Percentiles rank a stretch among this genome's conserved stretches.
Evolutionary conservation across 2,888 invertebrate species (phyloP).

Genomic region (Marasmarcha lunaedactyla): DNA sequence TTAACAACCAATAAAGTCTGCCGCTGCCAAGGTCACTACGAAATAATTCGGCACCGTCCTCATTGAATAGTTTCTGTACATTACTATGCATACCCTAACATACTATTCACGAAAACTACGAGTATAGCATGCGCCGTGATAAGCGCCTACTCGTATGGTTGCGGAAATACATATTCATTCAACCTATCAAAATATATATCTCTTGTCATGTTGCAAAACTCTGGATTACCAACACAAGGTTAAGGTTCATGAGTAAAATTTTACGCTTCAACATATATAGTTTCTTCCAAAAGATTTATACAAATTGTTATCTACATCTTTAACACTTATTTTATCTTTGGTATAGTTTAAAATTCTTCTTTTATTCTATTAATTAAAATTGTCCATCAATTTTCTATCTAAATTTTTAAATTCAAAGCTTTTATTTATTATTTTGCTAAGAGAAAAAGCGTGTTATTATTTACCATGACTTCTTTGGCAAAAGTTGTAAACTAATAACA

Average conservation of each 20-base stretch:
- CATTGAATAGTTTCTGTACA: constrained; percentile 88
- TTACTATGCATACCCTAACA: constrained; percentile 89
- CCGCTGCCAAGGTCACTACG: constrained; percentile 88
- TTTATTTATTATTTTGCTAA: too few species aligned
- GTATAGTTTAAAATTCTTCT: too few species aligned
- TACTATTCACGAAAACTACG: constrained; percentile 85
- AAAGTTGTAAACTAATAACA: too few species aligned
- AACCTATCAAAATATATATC: constrained; percentile 73
- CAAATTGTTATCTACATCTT: too few species aligned
- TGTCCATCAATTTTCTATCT: too few species aligned
- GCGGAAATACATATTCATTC: constrained; percentile 76
- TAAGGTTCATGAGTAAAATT: constrained; percentile 23
- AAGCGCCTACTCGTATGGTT: constrained; percentile 81
- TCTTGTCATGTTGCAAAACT: constrained; percentile 56
- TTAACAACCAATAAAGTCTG: constrained; percentile 92
- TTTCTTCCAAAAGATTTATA: background rate
- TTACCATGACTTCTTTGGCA: too few species aligned
- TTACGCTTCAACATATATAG: too few species aligned
- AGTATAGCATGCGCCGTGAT: constrained; percentile 78
- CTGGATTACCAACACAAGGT: constrained; percentile 47
- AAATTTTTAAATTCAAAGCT: too few species aligned
- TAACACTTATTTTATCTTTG: too few species aligned
- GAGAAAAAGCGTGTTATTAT: too few species aligned
- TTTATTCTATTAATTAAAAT: too few species aligned
- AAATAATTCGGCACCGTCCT: constrained; percentile 94